Percentiles rank a stretch among this genome's conserved stretches.
phyloP scores from a whole-genome alignment of 2,797 vertebrate species.

The Crocidura indochinensis region DNA sequence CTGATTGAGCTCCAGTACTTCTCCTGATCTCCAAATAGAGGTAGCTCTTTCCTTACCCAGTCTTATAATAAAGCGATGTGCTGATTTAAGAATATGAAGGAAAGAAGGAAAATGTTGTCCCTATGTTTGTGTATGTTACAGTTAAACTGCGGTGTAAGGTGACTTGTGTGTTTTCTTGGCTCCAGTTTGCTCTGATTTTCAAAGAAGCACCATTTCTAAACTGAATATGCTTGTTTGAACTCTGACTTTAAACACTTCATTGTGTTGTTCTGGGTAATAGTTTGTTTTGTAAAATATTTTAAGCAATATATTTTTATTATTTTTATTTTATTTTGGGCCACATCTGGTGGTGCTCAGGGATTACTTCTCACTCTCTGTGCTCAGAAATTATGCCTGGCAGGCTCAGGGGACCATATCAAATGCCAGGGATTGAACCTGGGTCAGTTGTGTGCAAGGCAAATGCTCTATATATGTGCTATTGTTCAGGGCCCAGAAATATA shows the following conservation, averaged over 20 bases:
- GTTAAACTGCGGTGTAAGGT: background rate
- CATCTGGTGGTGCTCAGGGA: too few relatives aligned
- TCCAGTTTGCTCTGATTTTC: background rate
- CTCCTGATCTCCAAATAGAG: conserved; percentile 9
- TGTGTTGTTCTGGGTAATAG: background rate
- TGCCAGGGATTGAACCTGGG: too few relatives aligned
- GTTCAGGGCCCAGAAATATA: background rate
- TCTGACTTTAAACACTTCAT: background rate
- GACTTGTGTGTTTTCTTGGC: background rate
- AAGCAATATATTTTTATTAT: too few relatives aligned
- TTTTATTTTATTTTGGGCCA: too few relatives aligned
- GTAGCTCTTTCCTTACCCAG: background rate
- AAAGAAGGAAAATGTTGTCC: background rate
- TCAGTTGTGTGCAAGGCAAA: too few relatives aligned
- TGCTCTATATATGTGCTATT: too few relatives aligned
- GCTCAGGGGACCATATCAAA: too few relatives aligned
- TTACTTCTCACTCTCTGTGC: too few relatives aligned
- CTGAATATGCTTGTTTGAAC: background rate
- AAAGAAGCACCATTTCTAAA: background rate
- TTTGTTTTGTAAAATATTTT: too few relatives aligned
- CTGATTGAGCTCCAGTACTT: conserved; percentile 5
- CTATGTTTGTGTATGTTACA: background rate
- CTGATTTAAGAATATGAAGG: background rate
- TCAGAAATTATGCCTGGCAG: too few relatives aligned
- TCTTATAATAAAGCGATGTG: conserved; percentile 33